Evolutionary conservation across 2,888 invertebrate species (phyloP), one percentile per base, ranked within the genome.

Genomic region (Drosophila merina): DNA sequence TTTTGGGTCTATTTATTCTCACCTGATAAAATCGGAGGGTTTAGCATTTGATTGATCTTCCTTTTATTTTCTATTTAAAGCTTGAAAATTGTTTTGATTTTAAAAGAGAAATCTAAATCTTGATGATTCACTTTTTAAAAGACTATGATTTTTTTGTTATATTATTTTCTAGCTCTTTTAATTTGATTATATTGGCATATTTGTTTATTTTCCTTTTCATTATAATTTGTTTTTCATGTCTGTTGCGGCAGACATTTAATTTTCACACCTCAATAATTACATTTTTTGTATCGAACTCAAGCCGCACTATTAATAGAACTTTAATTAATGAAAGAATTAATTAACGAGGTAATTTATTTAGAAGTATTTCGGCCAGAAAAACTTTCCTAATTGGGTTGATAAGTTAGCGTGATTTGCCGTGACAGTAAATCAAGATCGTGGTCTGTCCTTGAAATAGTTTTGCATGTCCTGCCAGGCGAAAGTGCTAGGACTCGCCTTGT

Each of bases 121-220:
- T 20, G n/a, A 36, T 36, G 36, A 36, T 6, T 36, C 36, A 36
- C 36, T n/a, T 2, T 0, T n/a, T 36, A 36, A 36, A 36, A 36
- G 36, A 36, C 9, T 9, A 9, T 10, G 9, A 14, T 14, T 33
- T 64, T 31, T 36, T 14, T 28, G 28, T 28, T 7, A 54, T 6
- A 45, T 14, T 57, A 62, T 68, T 66, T 59, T 57, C 40, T 62
- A 26, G 44, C 20, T 4, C 26, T 20, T 9, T 31, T 8, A 45
- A 33, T 10, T 33, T 4, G 33, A 33, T 33, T 36, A 36, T 36
- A 36, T 36, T 36, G 36, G 10, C 33, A 10, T 36, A 36, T 36
- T 48, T 83, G 81, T 83, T 82, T 86, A 75, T 86, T 86, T 75
- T 67, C 30, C 26, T 71, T 69, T 75, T 67, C 47, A 20, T 56